Evolutionary conservation across 2,113 vertebrate species (phyloP).

Genomic region (Paramormyrops kingsleyae): DNA sequence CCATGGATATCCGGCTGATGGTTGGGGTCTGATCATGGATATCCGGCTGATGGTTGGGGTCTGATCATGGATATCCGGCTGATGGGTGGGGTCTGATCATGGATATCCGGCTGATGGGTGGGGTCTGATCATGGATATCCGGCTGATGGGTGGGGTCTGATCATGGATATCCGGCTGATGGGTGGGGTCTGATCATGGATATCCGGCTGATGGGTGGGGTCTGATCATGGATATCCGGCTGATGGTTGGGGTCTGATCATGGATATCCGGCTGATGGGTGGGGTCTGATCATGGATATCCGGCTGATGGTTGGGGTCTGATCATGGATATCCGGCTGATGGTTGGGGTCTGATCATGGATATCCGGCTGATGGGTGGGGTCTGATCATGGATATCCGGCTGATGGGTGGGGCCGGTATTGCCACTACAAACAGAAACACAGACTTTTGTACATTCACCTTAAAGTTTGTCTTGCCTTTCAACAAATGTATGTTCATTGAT

Average conservation of each 20-base stretch:
- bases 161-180: background rate
- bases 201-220: too few relatives aligned
- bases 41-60: too few relatives aligned
- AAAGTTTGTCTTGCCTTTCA: background rate
- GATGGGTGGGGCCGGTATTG: too few relatives aligned
- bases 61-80: too few relatives aligned
- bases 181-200: too few relatives aligned
- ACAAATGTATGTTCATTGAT: background rate
- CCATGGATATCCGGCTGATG: background rate
- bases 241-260: background rate
- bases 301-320: background rate
- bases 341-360: too few relatives aligned
- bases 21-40: too few relatives aligned
- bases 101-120: background rate
- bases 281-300: too few relatives aligned
- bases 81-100: background rate
- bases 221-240: too few relatives aligned
- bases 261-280: background rate
- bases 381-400: too few relatives aligned
- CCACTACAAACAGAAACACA: background rate
- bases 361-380: too few relatives aligned
- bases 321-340: background rate
- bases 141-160: background rate
- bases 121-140: too few relatives aligned
- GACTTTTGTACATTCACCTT: background rate